Evolutionary conservation across 2,113 vertebrate genomes (phyloP).

Genomic region (Prinia subflava): DNA sequence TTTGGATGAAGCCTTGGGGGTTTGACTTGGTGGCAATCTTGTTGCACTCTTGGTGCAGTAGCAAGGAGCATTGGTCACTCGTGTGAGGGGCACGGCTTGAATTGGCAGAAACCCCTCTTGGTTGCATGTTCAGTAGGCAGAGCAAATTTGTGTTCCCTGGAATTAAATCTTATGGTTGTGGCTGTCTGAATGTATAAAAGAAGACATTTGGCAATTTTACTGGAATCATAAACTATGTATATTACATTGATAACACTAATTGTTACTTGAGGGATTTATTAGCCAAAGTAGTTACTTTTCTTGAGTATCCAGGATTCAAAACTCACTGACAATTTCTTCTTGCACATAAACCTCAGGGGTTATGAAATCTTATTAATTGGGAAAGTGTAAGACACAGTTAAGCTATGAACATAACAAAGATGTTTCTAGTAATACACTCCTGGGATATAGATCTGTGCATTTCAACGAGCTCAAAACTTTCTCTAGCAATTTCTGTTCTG

Average conservation of each 20-base stretch:
- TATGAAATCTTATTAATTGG: slow-evolving; percentile 57
- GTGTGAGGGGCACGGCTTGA: background rate
- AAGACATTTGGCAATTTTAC: slow-evolving; percentile 1
- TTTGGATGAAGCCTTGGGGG: background rate
- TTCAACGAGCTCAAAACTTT: slow-evolving; percentile 41
- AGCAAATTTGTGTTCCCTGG: background rate
- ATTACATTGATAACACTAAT: slow-evolving; percentile 60
- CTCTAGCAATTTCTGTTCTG: background rate
- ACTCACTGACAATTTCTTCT: slow-evolving; percentile 47
- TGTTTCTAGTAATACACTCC: slow-evolving; percentile 10
- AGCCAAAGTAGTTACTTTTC: slow-evolving; percentile 31
- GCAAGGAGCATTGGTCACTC: background rate
- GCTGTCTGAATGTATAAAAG: background rate
- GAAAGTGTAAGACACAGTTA: slow-evolving; percentile 30
- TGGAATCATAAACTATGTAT: slow-evolving; percentile 40
- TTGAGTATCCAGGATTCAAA: slow-evolving; percentile 21
- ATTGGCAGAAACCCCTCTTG: background rate
- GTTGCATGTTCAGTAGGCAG: background rate
- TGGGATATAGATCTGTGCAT: slow-evolving; percentile 30
- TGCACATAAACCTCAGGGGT: slow-evolving; percentile 52
- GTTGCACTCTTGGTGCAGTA: background rate
- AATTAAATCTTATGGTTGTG: background rate
- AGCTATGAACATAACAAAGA: slow-evolving; percentile 32
- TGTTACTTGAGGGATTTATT: slow-evolving; percentile 70
- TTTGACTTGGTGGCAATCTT: background rate